A percentile compares a stretch with the other conserved stretches of the same genome.
Evolutionary conservation across 2,113 vertebrate genomes (phyloP).

Genomic region (Symphodus melops): DNA sequence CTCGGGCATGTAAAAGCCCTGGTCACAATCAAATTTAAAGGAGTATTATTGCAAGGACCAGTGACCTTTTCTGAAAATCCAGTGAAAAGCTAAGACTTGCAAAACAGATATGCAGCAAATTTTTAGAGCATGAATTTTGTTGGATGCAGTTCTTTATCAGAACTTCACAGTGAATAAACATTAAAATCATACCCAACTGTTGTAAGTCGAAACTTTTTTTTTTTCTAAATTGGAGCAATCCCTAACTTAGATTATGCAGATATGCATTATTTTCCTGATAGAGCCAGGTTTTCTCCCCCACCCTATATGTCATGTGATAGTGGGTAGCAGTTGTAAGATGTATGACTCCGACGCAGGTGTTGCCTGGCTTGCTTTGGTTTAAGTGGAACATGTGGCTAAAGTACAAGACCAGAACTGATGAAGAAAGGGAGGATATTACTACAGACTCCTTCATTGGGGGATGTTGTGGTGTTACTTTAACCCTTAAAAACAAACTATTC

Average conservation of each 20-base stretch:
- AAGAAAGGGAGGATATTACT: not conserved
- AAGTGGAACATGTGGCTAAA: constrained; percentile 9
- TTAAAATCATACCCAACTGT: too few species aligned
- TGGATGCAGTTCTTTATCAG: not conserved
- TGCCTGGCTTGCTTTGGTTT: constrained; percentile 31
- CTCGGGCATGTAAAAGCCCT: too few species aligned
- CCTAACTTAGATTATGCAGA: constrained; percentile 12
- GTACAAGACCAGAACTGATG: not conserved
- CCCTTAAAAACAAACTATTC: too few species aligned
- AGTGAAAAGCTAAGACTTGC: too few species aligned
- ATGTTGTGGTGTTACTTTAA: too few species aligned
- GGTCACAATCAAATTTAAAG: too few species aligned
- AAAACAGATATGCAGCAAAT: not conserved
- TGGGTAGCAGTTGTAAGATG: constrained; percentile 33
- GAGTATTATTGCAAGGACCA: too few species aligned
- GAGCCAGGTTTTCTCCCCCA: not conserved
- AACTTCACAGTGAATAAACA: too few species aligned
- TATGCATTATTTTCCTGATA: not conserved
- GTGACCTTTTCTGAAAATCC: too few species aligned
- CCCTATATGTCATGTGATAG: not conserved
- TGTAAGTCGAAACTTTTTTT: not conserved
- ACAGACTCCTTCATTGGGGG: too few species aligned
- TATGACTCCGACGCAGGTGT: constrained; percentile 42
- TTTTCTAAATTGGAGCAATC: not conserved
- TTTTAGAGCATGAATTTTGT: not conserved